These are phyloP conservation scores for Pelvicachromis taeniatus DNA, from an alignment of 2,113 vertebrate species.

Conservation along the genomic window DNA sequence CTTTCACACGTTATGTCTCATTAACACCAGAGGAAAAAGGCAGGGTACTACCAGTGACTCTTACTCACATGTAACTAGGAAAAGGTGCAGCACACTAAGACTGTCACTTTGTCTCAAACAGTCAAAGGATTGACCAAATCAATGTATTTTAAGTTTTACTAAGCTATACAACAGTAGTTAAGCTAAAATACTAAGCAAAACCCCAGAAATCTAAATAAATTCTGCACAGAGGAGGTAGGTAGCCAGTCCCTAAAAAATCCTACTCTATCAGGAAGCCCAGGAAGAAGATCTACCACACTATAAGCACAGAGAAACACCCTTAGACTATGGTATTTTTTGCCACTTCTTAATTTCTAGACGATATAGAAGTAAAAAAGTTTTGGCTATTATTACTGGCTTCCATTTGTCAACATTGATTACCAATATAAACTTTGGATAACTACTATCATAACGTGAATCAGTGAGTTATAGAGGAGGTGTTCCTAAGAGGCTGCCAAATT, in stretches of 20 bases:
- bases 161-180: not conserved
- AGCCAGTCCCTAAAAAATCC: not conserved
- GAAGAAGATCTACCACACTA: not conserved
- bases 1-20: conserved; percentile 46
- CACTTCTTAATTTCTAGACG: not conserved
- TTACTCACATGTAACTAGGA: not conserved
- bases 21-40: conserved; percentile 41
- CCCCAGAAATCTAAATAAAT: not conserved
- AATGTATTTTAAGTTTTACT: not conserved
- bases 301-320: not conserved
- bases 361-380: not conserved
- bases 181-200: not conserved
- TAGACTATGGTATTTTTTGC: not conserved
- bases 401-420: not conserved
- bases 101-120: not conserved
- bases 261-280: not conserved
- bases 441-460: not conserved
- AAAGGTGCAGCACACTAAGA: not conserved
- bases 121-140: not conserved
- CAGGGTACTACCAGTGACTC: not conserved
- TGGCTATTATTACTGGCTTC: not conserved
- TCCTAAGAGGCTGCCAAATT: not conserved
- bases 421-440: not conserved
- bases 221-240: not conserved
- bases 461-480: not conserved